Evolutionary conservation across 2,797 vertebrate genomes (phyloP).

Genomic region (Enteromius unitaeniatus): DNA sequence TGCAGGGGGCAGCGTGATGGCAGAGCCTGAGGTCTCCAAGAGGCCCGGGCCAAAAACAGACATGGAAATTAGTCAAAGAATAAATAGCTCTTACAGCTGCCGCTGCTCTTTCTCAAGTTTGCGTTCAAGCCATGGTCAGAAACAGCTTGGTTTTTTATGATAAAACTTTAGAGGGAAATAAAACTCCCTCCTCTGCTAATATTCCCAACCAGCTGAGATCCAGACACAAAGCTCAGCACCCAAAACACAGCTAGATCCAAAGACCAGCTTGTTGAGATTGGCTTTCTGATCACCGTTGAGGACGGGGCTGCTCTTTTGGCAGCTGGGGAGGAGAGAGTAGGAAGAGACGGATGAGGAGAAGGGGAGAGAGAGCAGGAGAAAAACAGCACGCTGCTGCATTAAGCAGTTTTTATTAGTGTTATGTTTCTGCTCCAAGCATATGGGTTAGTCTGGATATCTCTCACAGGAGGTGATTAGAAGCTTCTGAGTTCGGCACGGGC

Average conservation of each 20-base stretch:
- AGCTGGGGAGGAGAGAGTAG: slow-evolving; percentile 31
- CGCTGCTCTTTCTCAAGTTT: slow-evolving; percentile 46
- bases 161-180: slow-evolving; percentile 42
- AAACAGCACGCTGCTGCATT: slow-evolving; percentile 37
- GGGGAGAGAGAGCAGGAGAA: slow-evolving; percentile 36
- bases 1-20: slow-evolving; percentile 42
- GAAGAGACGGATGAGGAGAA: slow-evolving; percentile 45
- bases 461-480: slow-evolving; percentile 45
- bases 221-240: slow-evolving; percentile 49
- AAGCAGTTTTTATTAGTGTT: slow-evolving; percentile 52
- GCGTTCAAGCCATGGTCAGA: slow-evolving; percentile 45
- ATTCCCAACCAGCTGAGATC: slow-evolving; percentile 46
- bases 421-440: slow-evolving; percentile 33
- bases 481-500: slow-evolving; percentile 27
- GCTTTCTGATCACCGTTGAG: slow-evolving; percentile 47
- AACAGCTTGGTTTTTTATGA: slow-evolving; percentile 39
- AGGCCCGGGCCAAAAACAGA: slow-evolving; percentile 37
- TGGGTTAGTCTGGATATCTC: slow-evolving; percentile 36
- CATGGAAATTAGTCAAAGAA: slow-evolving; percentile 52
- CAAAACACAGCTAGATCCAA: slow-evolving; percentile 47
- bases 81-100: slow-evolving; percentile 43
- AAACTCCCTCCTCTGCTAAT: slow-evolving; percentile 36
- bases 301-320: slow-evolving; percentile 50
- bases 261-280: slow-evolving; percentile 58
- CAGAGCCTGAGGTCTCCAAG: slow-evolving; percentile 15